Conservation (phyloP, 2,888 invertebrate genomes). For the Lycophotia porphyrea region DNA sequence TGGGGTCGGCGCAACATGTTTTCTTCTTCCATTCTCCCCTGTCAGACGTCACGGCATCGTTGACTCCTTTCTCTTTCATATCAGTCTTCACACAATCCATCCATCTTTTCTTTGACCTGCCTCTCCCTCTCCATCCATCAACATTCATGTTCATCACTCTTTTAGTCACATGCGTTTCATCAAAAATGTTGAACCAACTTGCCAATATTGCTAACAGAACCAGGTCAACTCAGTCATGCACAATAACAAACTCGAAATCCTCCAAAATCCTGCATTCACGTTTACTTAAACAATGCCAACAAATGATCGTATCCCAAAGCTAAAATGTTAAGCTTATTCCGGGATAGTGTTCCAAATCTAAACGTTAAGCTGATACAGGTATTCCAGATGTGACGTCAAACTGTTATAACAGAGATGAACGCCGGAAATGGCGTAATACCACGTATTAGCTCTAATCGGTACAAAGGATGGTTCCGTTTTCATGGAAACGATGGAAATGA, state of each 20-base stretch:
- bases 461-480: conserved; percentile 56
- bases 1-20: too few relatives aligned
- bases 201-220: neutral
- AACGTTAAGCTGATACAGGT: conserved; percentile 38
- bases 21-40: too few relatives aligned
- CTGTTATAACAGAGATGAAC: conserved; percentile 73
- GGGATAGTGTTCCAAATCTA: conserved; percentile 29
- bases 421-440: conserved; percentile 58
- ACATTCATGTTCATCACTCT: too few relatives aligned
- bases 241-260: conserved; percentile 15
- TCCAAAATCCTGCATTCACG: conserved; percentile 3
- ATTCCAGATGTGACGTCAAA: conserved; percentile 68
- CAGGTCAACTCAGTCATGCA: conserved; percentile 9
- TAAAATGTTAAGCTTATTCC: conserved; percentile 5
- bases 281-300: conserved; percentile 32
- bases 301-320: conserved; percentile 37
- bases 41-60: too few relatives aligned
- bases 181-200: neutral
- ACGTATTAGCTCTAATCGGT: conserved; percentile 76
- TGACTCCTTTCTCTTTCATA: too few relatives aligned
- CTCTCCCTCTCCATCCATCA: too few relatives aligned
- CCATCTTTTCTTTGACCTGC: too few relatives aligned
- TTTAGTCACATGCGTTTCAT: too few relatives aligned
- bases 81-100: too few relatives aligned
- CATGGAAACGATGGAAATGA: conserved; percentile 3